Conservation (phyloP, 2,797 vertebrate species). For the Cheracebus regulus region DNA sequence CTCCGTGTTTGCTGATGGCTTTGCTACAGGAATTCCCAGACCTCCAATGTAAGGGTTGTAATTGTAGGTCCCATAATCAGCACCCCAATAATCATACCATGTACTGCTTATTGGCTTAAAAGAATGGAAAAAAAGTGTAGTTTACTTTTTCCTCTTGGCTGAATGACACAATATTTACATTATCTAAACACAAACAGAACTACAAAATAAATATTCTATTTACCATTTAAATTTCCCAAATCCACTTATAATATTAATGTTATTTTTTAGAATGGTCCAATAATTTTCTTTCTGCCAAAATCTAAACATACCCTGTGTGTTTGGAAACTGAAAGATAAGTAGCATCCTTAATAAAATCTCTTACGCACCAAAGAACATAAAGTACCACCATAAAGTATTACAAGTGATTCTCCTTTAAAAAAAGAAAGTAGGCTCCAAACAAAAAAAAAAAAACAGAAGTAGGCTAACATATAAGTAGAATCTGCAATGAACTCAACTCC, state of each 20-base stretch:
- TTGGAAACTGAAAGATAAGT: not conserved
- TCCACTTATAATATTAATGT: not conserved
- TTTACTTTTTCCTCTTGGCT: not conserved
- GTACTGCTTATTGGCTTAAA: slow-evolving; percentile 98
- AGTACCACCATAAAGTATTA: not conserved
- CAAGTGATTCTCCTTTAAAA: not conserved
- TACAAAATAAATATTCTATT: not conserved
- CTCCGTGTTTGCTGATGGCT: slow-evolving; percentile 92
- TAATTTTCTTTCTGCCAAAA: not conserved
- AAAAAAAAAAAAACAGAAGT: not conserved
- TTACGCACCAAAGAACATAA: not conserved
- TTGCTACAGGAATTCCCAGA: slow-evolving; percentile 96
- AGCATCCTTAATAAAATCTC: slow-evolving; percentile 2
- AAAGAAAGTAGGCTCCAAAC: not conserved
- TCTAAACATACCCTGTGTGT: not conserved
- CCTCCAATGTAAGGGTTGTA: slow-evolving; percentile 98
- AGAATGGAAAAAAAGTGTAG: slow-evolving; percentile 37
- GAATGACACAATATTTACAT: not conserved
- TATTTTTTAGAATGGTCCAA: not conserved
- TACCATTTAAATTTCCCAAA: not conserved
- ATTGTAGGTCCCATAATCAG: slow-evolving; percentile 97
- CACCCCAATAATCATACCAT: slow-evolving; percentile 99
- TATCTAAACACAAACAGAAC: not conserved
- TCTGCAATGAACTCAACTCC: not conserved
- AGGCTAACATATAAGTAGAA: not conserved